These are phyloP conservation scores for Zaprionus davidi DNA, from an alignment of 1,140 invertebrate genomes.

Conservation along the genomic window DNA sequence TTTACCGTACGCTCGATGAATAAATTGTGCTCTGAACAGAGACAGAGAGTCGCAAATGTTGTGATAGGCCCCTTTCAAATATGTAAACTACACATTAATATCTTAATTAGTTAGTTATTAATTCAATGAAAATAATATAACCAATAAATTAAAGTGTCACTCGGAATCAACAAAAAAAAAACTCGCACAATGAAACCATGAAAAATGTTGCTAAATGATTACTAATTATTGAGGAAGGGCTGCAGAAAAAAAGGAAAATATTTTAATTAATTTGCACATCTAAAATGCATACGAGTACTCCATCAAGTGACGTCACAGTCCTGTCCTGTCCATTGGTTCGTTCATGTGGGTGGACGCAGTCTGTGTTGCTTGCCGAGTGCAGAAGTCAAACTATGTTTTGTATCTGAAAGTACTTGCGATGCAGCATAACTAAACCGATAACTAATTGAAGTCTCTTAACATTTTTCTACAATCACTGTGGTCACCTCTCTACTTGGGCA, in stretches of 20 bases:
- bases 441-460: slow-evolving; percentile 73
- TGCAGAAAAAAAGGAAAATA: slow-evolving; percentile 9
- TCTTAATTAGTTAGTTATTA: slow-evolving; percentile 41
- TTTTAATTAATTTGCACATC: slow-evolving; percentile 57
- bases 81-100: slow-evolving; percentile 27
- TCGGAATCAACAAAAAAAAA: slow-evolving; percentile 20
- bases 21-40: slow-evolving; percentile 32
- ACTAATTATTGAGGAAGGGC: not conserved
- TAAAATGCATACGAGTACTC: not conserved
- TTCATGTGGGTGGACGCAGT: slow-evolving; percentile 37
- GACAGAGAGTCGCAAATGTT: slow-evolving; percentile 8
- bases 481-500: not conserved
- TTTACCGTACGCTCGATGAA: slow-evolving; percentile 24
- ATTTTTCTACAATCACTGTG: slow-evolving; percentile 53
- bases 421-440: slow-evolving; percentile 46
- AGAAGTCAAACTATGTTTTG: slow-evolving; percentile 13
- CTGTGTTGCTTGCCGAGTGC: slow-evolving; percentile 19
- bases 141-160: slow-evolving; percentile 26
- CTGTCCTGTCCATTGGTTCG: not conserved
- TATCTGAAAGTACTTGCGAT: slow-evolving; percentile 9
- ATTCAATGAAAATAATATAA: slow-evolving; percentile 29
- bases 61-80: slow-evolving; percentile 16
- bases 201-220: slow-evolving; percentile 12
- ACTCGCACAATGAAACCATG: not conserved
- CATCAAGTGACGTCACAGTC: not conserved